Base-by-base conservation (phyloP, 2,888 invertebrate genomes). In the Agrenia bidenticulata region DNA sequence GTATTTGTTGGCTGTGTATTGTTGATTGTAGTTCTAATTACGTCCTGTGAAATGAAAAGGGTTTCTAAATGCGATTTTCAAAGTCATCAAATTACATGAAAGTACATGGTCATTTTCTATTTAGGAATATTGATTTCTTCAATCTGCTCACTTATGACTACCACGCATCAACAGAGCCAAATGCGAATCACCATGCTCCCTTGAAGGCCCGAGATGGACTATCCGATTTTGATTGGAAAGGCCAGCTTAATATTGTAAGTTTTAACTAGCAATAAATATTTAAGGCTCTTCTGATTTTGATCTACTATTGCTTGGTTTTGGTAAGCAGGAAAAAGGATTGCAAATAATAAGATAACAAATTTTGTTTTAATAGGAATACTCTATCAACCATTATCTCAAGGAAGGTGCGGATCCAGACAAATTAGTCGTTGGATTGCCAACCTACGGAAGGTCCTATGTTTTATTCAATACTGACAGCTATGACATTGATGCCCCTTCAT, bases 131-230 rank as follows among this genome's bases (percentile, higher is more conserved):
- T 75, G 94, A 94, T 81, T 94, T 94, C 86, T 89, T 94, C 84
- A 94, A 94, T 81, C 84, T 94, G 68, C 81, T 94, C 32, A 89
- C 92, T 2, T 94, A 94, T 80, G 94, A 94, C 80, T 94, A 94
- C 80, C 94, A 94, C 80, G 92, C 92, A 0, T 91, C 94, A 0
- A 92, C 89, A 79, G 94, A 94, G 78, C 92, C 93, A 0, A 87
- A 90, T 0, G 92, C 91, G 4, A 92, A 94, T 81, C 94, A 94
- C 79, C 94, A 94, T 81, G 88, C 94, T 0, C 92, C 94, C 0
- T 83, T 94, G 9, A 91, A 86, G 79, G 86, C 92, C 2, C 90
- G 90, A 77, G 78, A 78, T 42, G 92, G 91, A 77, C 87, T 88
- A 62, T 88, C 87, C 67, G 92, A 92, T 78, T 94, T 93, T 80